Percentiles rank a stretch among this genome's conserved stretches.
phyloP scores from a whole-genome alignment of 2,113 vertebrate genomes.

The Balaeniceps rex region DNA sequence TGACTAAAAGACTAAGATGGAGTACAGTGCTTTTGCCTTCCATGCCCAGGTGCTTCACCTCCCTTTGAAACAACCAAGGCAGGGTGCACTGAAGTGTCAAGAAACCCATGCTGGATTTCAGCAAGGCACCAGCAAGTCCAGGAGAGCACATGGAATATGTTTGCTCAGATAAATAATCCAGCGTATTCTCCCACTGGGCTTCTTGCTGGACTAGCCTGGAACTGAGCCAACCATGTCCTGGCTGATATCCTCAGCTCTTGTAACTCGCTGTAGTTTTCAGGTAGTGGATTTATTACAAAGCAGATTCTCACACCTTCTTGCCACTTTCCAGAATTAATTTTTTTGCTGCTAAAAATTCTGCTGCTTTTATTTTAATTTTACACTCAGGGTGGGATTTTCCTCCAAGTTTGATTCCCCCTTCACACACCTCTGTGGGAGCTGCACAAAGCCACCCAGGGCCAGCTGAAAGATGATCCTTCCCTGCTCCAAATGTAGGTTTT shows the following conservation, averaged over 20 bases:
- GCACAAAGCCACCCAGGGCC: not conserved
- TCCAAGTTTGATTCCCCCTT: not conserved
- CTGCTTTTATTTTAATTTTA: not conserved
- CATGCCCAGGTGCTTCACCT: not conserved
- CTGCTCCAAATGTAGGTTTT: not conserved
- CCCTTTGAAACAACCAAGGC: not conserved
- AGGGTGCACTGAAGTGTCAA: not conserved
- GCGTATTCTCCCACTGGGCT: not conserved
- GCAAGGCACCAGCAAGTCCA: not conserved
- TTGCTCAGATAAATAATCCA: not conserved
- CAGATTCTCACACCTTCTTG: not conserved
- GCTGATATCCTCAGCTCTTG: not conserved
- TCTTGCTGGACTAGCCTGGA: not conserved
- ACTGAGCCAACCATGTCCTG: not conserved
- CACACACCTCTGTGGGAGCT: not conserved
- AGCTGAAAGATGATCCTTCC: not conserved
- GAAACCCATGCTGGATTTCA: not conserved
- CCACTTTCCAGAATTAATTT: not conserved
- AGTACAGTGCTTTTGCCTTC: not conserved
- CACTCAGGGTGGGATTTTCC: not conserved
- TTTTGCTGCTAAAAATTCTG: not conserved
- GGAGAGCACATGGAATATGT: not conserved
- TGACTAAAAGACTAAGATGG: not conserved
- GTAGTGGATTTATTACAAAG: not conserved
- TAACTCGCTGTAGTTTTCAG: not conserved